A percentile compares a stretch with the other conserved stretches of the same genome.
Conservation (phyloP, 2,113 vertebrate species). For the Mirza zaza region DNA sequence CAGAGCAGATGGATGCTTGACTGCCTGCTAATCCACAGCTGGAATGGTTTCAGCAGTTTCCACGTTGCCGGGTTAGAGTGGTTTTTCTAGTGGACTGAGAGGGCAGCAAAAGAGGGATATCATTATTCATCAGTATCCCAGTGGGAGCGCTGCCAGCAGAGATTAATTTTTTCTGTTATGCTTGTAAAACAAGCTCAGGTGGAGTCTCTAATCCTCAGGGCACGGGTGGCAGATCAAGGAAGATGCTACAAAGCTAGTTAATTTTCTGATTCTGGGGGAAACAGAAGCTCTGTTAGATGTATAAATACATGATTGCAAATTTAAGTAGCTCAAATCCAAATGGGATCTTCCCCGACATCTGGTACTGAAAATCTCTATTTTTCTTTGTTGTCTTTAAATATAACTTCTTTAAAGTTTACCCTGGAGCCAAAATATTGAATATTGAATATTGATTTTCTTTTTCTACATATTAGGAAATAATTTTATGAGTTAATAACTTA, state of each 20-base stretch:
- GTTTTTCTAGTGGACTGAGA: conserved; percentile 92
- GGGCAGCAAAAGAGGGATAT: conserved; percentile 91
- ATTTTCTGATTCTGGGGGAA: conserved; percentile 92
- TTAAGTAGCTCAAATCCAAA: conserved; percentile 91
- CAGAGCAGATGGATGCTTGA: conserved; percentile 92
- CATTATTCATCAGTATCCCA: conserved; percentile 93
- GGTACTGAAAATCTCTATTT: conserved; percentile 86
- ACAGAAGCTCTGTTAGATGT: conserved; percentile 91
- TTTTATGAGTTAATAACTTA: conserved; percentile 53
- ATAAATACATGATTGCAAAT: conserved; percentile 93
- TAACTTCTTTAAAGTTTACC: conserved; percentile 85
- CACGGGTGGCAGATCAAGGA: conserved; percentile 93
- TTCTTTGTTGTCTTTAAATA: conserved; percentile 85
- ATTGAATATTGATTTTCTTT: no score
- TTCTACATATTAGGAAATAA: conserved; percentile 49
- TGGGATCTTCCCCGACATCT: conserved; percentile 90
- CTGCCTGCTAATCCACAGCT: conserved; percentile 92
- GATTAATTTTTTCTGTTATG: conserved; percentile 94
- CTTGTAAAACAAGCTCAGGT: conserved; percentile 94
- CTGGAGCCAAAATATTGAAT: conserved; percentile 73
- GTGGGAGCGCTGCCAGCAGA: conserved; percentile 91
- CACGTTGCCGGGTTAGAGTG: conserved; percentile 90
- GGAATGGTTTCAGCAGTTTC: conserved; percentile 90
- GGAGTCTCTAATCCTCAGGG: conserved; percentile 91
- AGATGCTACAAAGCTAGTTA: conserved; percentile 93